A percentile compares a stretch with the other conserved stretches of the same genome.
phyloP scores from a whole-genome alignment of 2,888 invertebrate genomes.

The Polyommatus iphigenia region DNA sequence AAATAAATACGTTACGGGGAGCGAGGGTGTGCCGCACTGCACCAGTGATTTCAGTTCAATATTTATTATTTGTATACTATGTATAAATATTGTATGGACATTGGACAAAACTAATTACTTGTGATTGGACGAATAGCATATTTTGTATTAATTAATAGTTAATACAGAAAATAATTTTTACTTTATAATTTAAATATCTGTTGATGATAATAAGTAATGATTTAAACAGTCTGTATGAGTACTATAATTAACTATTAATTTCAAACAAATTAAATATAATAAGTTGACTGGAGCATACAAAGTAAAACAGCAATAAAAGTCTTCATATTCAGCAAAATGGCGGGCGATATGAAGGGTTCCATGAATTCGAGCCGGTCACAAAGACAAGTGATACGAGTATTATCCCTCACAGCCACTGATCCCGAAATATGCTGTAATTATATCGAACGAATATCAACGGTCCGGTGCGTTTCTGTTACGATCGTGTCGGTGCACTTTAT shows the following conservation, averaged over 20 bases:
- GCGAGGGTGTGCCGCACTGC: constrained; percentile 6
- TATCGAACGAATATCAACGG: constrained; percentile 27
- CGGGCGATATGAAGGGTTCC: constrained; percentile 12
- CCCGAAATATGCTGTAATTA: constrained; percentile 31
- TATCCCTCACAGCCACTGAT: constrained; percentile 10
- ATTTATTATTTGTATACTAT: neutral
- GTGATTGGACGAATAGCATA: neutral
- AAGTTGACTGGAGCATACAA: neutral
- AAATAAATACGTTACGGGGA: neutral
- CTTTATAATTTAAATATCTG: no score
- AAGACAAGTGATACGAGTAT: constrained; percentile 9
- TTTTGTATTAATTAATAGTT: neutral
- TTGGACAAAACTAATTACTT: constrained; percentile 4
- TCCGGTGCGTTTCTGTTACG: constrained; percentile 10
- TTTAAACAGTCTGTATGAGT: no score
- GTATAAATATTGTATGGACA: neutral
- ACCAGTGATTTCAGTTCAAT: constrained; percentile 4
- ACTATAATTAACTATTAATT: no score
- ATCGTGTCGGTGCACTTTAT: constrained; percentile 4
- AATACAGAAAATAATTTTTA: no score
- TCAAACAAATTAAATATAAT: no score
- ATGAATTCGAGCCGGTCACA: constrained; percentile 1
- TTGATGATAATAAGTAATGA: no score
- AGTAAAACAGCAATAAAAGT: neutral
- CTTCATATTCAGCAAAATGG: neutral